Conservation (phyloP, 2,888 invertebrate genomes). For the Apodemia hepburni region DNA sequence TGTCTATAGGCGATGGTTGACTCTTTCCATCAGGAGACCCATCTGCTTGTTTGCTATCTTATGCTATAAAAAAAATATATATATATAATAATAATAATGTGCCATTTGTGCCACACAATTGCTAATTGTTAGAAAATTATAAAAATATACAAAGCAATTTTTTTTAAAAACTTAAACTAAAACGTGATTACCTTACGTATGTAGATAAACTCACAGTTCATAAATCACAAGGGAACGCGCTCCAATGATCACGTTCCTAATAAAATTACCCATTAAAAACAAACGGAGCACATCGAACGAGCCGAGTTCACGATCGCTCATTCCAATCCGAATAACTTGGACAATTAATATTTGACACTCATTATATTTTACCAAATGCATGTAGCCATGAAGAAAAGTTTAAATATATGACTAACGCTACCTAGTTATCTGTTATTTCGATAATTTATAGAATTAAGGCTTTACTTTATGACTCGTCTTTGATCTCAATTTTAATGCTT, state of each 20-base stretch:
- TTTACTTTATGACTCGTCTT: background rate
- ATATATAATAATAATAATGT: too few species aligned
- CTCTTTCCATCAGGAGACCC: too few species aligned
- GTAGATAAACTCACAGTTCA: conserved; percentile 13
- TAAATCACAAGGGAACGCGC: conserved; percentile 20
- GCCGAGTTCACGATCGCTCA: conserved; percentile 48
- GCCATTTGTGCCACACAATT: too few species aligned
- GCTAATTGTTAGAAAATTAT: too few species aligned
- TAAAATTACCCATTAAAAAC: conserved; percentile 56
- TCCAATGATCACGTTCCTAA: conserved; percentile 35
- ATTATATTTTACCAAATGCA: conserved; percentile 41
- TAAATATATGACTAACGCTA: conserved; percentile 10
- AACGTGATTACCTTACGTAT: background rate
- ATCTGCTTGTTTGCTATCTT: too few species aligned
- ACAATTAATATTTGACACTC: conserved; percentile 58
- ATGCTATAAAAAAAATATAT: too few species aligned
- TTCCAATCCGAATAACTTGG: conserved; percentile 39
- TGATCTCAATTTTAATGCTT: too few species aligned
- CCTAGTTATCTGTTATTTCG: background rate
- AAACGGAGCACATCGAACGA: conserved; percentile 58
- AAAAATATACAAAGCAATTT: background rate
- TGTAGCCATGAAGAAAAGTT: conserved; percentile 21
- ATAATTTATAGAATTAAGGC: background rate
- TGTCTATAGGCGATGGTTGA: too few species aligned
- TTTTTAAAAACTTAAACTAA: background rate